A percentile compares a stretch with the other conserved stretches of the same genome.
Evolutionary conservation across 2,113 vertebrate species (phyloP).

Genomic region (Erythrocercus mccallii): DNA sequence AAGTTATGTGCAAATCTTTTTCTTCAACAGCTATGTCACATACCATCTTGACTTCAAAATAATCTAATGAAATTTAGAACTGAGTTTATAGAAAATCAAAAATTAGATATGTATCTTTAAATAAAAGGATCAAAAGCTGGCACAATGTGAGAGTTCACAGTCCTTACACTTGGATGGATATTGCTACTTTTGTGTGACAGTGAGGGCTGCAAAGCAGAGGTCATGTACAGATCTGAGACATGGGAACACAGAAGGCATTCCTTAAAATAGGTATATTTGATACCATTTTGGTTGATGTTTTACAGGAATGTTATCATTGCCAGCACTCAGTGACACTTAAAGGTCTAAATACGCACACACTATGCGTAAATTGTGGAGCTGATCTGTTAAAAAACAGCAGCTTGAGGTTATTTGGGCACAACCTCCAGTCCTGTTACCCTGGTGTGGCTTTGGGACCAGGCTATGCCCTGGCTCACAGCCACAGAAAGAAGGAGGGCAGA

Average conservation of each 20-base stretch:
- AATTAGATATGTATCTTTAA: neutral
- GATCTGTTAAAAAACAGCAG: neutral
- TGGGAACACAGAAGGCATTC: neutral
- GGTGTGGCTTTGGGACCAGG: neutral
- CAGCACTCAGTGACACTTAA: conserved; percentile 11
- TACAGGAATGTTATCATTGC: neutral
- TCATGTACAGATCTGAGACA: neutral
- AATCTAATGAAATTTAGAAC: neutral
- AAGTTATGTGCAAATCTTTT: neutral
- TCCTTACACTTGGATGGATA: neutral
- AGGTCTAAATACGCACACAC: neutral
- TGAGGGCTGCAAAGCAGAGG: neutral
- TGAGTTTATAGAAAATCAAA: neutral
- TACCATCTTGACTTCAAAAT: neutral
- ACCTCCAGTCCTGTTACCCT: neutral
- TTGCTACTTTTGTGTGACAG: neutral
- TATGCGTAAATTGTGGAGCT: neutral
- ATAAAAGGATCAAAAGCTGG: neutral
- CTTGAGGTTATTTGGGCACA: neutral
- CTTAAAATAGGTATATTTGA: neutral
- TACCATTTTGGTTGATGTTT: conserved; percentile 29
- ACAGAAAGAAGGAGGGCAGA: rapidly evolving
- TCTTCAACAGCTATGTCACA: neutral
- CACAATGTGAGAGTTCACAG: neutral
- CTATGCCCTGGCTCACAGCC: neutral